Evolutionary conservation across 2,888 invertebrate genomes (phyloP).

Genomic region (Tholera decimalis): DNA sequence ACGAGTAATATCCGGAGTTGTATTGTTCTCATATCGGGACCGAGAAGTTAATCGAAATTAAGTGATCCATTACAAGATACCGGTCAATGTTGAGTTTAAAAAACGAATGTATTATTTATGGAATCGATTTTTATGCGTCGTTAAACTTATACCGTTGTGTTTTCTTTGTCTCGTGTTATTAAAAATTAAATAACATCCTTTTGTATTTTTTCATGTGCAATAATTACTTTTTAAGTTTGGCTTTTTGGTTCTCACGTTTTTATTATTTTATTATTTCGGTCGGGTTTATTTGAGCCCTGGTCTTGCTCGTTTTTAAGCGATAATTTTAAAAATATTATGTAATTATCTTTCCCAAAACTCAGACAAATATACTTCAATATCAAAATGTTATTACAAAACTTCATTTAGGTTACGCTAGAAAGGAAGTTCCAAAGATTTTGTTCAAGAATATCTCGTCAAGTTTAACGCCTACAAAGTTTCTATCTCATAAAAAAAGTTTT

Average conservation of each 20-base stretch:
- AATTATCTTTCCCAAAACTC: background rate
- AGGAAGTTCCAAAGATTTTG: conserved; percentile 66
- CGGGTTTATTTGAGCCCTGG: background rate
- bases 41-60: conserved; percentile 88
- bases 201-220: conserved; percentile 48
- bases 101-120: conserved; percentile 84
- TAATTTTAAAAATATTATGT: background rate
- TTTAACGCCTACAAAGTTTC: conserved; percentile 75
- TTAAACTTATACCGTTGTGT: conserved; percentile 68
- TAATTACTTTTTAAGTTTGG: conserved; percentile 28
- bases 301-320: background rate
- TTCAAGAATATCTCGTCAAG: conserved; percentile 69
- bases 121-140: conserved; percentile 83
- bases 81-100: conserved; percentile 79
- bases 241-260: background rate
- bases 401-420: background rate
- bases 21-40: conserved; percentile 84
- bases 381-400: background rate
- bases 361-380: background rate
- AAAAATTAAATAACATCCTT: conserved; percentile 55
- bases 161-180: conserved; percentile 58
- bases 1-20: conserved; percentile 88
- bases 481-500: conserved; percentile 76
- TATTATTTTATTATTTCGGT: background rate
- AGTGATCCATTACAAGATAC: conserved; percentile 90